Percentiles rank a stretch among this genome's conserved stretches.
Conservation (phyloP, 2,797 vertebrate genomes). For the Centroberyx gerrardi region DNA sequence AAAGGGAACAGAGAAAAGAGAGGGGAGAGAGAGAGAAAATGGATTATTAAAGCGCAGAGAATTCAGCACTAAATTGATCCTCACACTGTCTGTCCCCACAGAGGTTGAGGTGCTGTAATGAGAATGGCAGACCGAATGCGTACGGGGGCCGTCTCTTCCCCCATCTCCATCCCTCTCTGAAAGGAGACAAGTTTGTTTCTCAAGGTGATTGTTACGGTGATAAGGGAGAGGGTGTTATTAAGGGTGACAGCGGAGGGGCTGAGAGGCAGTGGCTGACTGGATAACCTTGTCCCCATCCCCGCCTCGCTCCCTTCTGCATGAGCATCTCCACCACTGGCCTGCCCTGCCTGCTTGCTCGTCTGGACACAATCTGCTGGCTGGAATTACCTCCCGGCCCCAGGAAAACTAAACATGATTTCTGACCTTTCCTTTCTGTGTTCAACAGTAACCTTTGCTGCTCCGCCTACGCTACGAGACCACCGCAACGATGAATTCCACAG, state of each 20-base stretch:
- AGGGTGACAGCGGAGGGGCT: slow-evolving; percentile 86
- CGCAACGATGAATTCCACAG: slow-evolving; percentile 62
- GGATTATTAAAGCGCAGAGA: slow-evolving; percentile 63
- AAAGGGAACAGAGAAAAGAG: slow-evolving; percentile 31
- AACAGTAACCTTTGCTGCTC: slow-evolving; percentile 87
- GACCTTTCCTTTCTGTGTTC: slow-evolving; percentile 89
- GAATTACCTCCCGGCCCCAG: slow-evolving; percentile 85
- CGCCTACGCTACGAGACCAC: slow-evolving; percentile 69
- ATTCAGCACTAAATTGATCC: slow-evolving; percentile 73
- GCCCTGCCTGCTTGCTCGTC: slow-evolving; percentile 76
- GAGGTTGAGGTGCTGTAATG: slow-evolving; percentile 70
- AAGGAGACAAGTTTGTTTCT: slow-evolving; percentile 86
- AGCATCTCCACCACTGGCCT: slow-evolving; percentile 77
- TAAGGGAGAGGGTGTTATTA: slow-evolving; percentile 87
- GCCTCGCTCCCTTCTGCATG: slow-evolving; percentile 80
- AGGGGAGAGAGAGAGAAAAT: slow-evolving; percentile 22
- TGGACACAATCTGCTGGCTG: slow-evolving; percentile 86
- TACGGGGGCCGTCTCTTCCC: slow-evolving; percentile 62
- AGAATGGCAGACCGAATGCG: slow-evolving; percentile 69
- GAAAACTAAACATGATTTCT: slow-evolving; percentile 90
- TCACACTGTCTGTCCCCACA: slow-evolving; percentile 66
- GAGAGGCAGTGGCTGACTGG: slow-evolving; percentile 82
- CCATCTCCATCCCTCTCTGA: slow-evolving; percentile 69
- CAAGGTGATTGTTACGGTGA: slow-evolving; percentile 87
- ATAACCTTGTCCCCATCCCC: slow-evolving; percentile 85